Conservation (phyloP, 2,888 invertebrate species). For the Eristalis pertinax region DNA sequence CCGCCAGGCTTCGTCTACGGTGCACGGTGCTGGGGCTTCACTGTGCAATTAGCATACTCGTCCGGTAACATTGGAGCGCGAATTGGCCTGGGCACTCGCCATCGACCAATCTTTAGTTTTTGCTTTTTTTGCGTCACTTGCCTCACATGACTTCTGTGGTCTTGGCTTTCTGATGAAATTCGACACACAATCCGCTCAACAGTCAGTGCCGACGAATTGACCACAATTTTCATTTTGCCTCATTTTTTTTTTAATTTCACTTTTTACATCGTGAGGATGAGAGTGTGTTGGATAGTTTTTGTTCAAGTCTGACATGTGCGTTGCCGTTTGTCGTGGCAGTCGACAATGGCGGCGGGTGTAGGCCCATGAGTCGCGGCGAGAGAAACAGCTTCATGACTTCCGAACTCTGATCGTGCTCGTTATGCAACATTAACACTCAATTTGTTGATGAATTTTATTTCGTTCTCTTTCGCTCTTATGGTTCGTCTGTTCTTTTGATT, state of each 20-base stretch:
- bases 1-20: background rate
- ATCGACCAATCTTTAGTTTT: background rate
- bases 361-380: background rate
- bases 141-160: slow-evolving; percentile 37
- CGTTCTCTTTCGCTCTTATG: background rate
- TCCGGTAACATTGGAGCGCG: slow-evolving; percentile 36
- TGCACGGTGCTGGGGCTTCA: background rate
- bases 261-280: background rate
- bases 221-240: background rate
- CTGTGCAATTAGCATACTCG: slow-evolving; percentile 57
- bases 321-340: background rate
- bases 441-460: slow-evolving; percentile 32
- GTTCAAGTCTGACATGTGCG: slow-evolving; percentile 7
- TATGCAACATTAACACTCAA: slow-evolving; percentile 42
- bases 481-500: background rate
- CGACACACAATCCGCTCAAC: background rate
- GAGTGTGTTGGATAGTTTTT: background rate
- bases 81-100: background rate
- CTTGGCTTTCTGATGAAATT: slow-evolving; percentile 22
- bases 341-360: background rate
- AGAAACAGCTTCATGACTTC: slow-evolving; percentile 21
- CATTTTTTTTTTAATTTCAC: background rate
- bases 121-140: slow-evolving; percentile 35
- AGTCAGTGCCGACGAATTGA: background rate
- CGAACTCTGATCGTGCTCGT: slow-evolving; percentile 37